Base-by-base conservation (phyloP, 2,113 vertebrate genomes). In the Periophthalmodon schlosseri region DNA sequence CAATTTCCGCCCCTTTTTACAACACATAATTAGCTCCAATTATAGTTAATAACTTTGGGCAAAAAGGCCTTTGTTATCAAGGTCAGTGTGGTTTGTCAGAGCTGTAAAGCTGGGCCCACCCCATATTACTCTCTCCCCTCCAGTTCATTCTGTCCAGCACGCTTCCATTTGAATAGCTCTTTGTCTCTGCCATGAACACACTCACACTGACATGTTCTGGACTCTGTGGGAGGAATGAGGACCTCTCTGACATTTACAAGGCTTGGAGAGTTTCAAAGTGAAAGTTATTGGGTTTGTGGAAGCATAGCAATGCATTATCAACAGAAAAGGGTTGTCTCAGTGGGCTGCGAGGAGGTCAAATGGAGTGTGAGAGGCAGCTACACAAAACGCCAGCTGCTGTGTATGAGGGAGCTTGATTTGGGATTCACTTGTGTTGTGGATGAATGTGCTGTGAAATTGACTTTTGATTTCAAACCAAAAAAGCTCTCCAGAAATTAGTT, bases 11-110 rank as follows among this genome's bases (percentile, higher is more conserved):
- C 50, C 83, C 78, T 73, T 86, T 88, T 87, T 73, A 74, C 66
- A 68, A 87, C 67, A 78, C 84, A 84, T 88, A 89, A 88, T 89
- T 90, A 84, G 68, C 69, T 85, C 80, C 76, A 90, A 88, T 88
- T 88, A 90, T 85, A 80, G 80, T 84, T 87, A 83, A 86, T 88
- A 87, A 84, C 82, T 89, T 73, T 79, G 72, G 71, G 74, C 75
- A 75, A 69, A 28, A 81, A 85, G 82, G 73, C 64, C 78, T 86
- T 88, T 86, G 86, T 88, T 82, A 75, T 69, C 82, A 87, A 88
- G 84, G 86, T 92, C 84, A 86, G 70, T 49, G 57, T 75, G 78
- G 81, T 86, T 87, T 89, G 85, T 86, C 85, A 79, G 78, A 84
- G 80, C 82, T 86, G 80, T 76, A 82, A 79, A 88, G 74, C 72